These are phyloP conservation scores for Drosophila pandora DNA, from an alignment of 1,140 invertebrate species.

Conservation along the genomic window DNA sequence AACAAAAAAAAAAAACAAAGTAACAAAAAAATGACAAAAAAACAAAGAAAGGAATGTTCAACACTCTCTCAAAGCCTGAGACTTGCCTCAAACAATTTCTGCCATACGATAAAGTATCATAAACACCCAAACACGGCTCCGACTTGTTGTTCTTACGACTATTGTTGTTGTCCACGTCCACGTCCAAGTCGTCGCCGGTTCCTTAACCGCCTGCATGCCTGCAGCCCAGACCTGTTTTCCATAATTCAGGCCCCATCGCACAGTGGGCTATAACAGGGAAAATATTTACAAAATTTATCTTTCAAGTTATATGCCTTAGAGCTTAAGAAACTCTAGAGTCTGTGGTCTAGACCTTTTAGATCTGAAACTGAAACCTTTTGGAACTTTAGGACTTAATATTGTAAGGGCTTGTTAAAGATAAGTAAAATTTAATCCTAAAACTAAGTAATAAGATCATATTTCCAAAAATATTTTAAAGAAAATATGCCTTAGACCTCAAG, in stretches of 20 bases:
- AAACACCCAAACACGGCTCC: constrained; percentile 49
- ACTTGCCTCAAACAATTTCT: constrained; percentile 44
- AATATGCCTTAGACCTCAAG: too few species aligned
- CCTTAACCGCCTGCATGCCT: constrained; percentile 70
- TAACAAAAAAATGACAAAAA: constrained; percentile 1
- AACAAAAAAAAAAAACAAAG: constrained; percentile 9
- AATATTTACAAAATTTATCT: background rate
- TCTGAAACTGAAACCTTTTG: too few species aligned
- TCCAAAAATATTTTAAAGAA: too few species aligned
- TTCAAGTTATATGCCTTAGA: too few species aligned
- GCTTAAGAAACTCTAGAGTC: too few species aligned
- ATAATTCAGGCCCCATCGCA: constrained; percentile 67
- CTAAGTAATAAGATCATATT: too few species aligned
- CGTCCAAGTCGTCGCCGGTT: constrained; percentile 41
- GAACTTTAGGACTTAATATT: too few species aligned
- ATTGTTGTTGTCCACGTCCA: constrained; percentile 34
- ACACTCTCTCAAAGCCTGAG: constrained; percentile 26
- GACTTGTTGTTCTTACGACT: constrained; percentile 35
- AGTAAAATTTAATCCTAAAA: too few species aligned
- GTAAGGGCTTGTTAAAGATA: too few species aligned
- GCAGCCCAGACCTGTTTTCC: constrained; percentile 73
- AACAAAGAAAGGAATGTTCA: constrained; percentile 30
- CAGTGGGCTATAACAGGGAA: constrained; percentile 19
- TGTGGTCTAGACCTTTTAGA: too few species aligned
- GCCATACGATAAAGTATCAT: constrained; percentile 50